These are phyloP conservation scores for Apis florea DNA, from an alignment of 1,140 invertebrate species.

Conservation along the genomic window DNA sequence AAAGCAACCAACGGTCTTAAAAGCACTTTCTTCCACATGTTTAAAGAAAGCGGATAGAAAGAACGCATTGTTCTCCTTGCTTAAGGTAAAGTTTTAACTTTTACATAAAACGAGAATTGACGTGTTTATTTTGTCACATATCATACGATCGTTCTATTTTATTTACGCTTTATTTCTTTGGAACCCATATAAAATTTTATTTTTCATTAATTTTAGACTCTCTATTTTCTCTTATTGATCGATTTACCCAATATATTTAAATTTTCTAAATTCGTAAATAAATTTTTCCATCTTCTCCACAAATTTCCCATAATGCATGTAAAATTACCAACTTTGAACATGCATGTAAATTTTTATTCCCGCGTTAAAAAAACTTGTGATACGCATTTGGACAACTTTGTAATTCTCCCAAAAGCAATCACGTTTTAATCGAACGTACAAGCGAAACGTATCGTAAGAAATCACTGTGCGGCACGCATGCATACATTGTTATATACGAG, in stretches of 20 bases:
- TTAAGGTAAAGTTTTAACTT: neutral
- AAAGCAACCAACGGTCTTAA: conserved; percentile 19
- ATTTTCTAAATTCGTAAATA: too few relatives aligned
- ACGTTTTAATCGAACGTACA: neutral
- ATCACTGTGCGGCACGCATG: neutral
- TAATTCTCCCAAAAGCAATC: neutral
- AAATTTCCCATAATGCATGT: neutral
- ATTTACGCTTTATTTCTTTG: conserved; percentile 23
- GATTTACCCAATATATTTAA: too few relatives aligned
- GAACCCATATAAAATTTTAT: neutral
- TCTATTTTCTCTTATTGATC: too few relatives aligned
- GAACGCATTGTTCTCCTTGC: conserved; percentile 26
- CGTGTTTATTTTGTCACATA: conserved; percentile 37
- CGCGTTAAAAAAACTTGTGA: neutral
- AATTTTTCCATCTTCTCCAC: too few relatives aligned
- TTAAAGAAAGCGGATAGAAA: conserved; percentile 5
- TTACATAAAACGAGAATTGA: neutral
- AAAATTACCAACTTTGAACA: neutral
- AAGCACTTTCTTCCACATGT: neutral
- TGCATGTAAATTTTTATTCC: neutral
- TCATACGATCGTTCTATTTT: conserved; percentile 28
- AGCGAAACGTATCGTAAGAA: neutral
- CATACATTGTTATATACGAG: neutral
- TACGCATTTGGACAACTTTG: neutral
- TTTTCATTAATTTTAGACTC: too few relatives aligned